Evolutionary conservation across 2,113 vertebrate genomes (phyloP), one percentile per base, ranked within the genome.

Genomic region (Furnarius figulus): DNA sequence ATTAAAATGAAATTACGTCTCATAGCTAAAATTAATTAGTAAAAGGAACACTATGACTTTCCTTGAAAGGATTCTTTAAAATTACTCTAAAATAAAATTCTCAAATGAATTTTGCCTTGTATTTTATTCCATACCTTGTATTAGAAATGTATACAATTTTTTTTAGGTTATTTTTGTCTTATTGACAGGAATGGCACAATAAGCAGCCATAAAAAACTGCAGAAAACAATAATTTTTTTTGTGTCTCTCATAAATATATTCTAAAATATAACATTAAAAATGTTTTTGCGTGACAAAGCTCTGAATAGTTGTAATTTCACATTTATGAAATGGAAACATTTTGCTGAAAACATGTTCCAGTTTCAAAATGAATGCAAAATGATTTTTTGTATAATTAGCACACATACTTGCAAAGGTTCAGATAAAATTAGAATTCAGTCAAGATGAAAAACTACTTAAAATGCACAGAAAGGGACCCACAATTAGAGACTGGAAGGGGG

Each of bases 401-500:
- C 68, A 56, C 23, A 58, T 78, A 61, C 79, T 95, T 94, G 61
- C 65, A 90, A 93, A 88, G 55, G 68, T 93, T 96, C 76, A 86
- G 84, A 91, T 87, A 84, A 95, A 94, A 93, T 96, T 87, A 88
- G 76, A 81, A 87, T 95, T 95, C 58, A 79, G 52, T 76, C 59
- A 58, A 76, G 73, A 91, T 35, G 39, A 73, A 83, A 95, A 90
- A 80, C 87, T 81, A 79, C 42, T 85, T 68, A 89, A 68, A 52
- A 75, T 76, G 80, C 83, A 84, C 25, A 66, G 80, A 86, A 70
- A 52, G 42, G 35, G 61, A 44, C 30, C 37, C 55, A 35, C 49
- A 40, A 31, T 83, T 91, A 84, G n/a, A 87, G 40, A 56, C 33
- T 61, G 52, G 47, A 75, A 92, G 47, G 52, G 25, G 27, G 58